Conservation (phyloP, 2,113 vertebrate species). For the Orthonyx spaldingii region DNA sequence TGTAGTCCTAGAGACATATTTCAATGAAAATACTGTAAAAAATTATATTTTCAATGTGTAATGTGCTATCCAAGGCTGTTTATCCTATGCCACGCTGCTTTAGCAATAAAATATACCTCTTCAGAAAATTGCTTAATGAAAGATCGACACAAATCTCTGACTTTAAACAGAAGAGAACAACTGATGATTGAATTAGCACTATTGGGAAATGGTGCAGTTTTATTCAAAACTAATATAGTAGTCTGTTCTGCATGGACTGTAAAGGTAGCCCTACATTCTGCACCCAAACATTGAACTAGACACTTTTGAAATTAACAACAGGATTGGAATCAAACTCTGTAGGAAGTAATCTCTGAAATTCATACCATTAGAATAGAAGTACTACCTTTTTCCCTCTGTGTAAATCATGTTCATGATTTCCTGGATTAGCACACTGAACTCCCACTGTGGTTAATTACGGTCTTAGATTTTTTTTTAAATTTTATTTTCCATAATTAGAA, state of each 20-base stretch:
- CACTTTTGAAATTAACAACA: not conserved
- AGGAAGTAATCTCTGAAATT: not conserved
- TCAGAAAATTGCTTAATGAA: not conserved
- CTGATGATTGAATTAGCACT: not conserved
- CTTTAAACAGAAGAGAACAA: not conserved
- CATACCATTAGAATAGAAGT: not conserved
- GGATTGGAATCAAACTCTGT: not conserved
- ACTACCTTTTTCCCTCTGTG: not conserved
- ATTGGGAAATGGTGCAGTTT: not conserved
- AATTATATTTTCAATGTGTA: not conserved
- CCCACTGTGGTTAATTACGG: not conserved
- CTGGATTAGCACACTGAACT: not conserved
- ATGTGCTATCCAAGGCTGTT: not conserved
- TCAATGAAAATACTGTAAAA: not conserved
- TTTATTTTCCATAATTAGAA: not conserved
- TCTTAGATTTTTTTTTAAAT: not conserved
- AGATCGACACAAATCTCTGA: not conserved
- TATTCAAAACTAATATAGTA: not conserved
- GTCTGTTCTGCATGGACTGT: not conserved
- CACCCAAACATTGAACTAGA: not conserved
- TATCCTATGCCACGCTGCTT: not conserved
- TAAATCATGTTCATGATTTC: not conserved
- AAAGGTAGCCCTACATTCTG: not conserved
- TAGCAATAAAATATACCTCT: not conserved
- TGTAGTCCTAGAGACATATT: not conserved